Conservation (phyloP, 2,113 vertebrate species). For the Plecotus auritus region DNA sequence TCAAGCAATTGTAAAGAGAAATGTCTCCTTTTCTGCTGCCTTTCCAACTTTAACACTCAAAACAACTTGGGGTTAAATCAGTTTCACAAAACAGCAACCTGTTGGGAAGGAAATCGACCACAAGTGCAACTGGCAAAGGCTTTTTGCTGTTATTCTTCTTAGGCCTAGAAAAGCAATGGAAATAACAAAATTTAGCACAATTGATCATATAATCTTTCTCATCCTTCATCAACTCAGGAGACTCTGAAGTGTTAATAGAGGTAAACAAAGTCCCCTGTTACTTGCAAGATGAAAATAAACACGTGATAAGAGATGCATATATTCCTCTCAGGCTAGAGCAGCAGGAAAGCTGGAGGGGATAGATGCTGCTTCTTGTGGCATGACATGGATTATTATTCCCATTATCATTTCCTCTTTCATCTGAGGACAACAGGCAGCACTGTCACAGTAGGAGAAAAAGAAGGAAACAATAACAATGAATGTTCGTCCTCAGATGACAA, state of each 20-base stretch:
- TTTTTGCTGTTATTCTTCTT: not conserved
- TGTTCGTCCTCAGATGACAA: constrained; percentile 5
- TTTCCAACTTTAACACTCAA: not conserved
- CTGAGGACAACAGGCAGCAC: not conserved
- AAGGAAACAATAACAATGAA: constrained; percentile 36
- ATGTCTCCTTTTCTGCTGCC: not conserved
- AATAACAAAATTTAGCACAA: not conserved
- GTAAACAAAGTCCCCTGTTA: not conserved
- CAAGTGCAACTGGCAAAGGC: not conserved
- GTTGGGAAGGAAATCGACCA: not conserved
- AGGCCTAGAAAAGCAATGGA: not conserved
- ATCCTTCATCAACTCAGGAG: not conserved
- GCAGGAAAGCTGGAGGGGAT: not conserved
- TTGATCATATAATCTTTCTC: not conserved
- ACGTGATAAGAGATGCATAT: not conserved
- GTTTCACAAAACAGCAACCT: constrained; percentile 6
- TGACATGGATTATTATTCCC: constrained; percentile 22
- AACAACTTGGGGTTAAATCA: constrained; percentile 47
- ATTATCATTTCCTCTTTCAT: constrained; percentile 38
- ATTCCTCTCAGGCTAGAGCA: not conserved
- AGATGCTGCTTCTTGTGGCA: constrained; percentile 1
- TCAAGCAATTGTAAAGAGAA: constrained; percentile 40
- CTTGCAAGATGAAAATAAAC: not conserved
- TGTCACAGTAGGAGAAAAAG: constrained; percentile 27
- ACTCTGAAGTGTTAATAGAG: not conserved